phyloP scores from a whole-genome alignment of 1,140 invertebrate species.

The Brachionus sp. region DNA sequence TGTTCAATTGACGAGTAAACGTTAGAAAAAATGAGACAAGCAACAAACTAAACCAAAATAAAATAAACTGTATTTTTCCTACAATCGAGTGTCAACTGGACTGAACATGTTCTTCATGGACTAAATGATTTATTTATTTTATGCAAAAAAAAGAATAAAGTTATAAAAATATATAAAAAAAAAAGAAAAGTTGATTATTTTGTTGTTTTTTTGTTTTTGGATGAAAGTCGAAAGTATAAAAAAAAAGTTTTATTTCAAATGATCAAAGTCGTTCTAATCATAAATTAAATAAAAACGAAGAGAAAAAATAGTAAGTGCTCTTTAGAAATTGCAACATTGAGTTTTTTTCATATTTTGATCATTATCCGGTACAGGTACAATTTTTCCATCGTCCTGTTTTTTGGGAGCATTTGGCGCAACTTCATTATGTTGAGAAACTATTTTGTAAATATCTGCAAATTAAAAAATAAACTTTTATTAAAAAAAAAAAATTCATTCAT shows the following conservation, averaged over 20 bases:
- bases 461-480: background rate
- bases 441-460: constrained; percentile 44
- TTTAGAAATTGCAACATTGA: constrained; percentile 8
- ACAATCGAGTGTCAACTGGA: background rate
- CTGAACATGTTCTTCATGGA: background rate
- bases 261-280: background rate
- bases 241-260: background rate
- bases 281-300: constrained; percentile 11
- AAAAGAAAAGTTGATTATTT: background rate
- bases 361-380: background rate
- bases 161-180: background rate
- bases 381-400: constrained; percentile 5
- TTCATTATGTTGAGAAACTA: constrained; percentile 44
- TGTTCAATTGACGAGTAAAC: background rate
- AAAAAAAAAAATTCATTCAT: background rate
- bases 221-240: background rate
- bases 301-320: background rate
- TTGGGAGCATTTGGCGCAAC: constrained; percentile 8
- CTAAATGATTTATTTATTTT: constrained; percentile 6
- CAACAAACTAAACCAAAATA: background rate
- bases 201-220: background rate
- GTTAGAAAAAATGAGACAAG: background rate
- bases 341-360: constrained; percentile 37
- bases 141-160: background rate
- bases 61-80: background rate